These are phyloP conservation scores for Halocynthia aurantium DNA, from an alignment of 23 tunicate genomes.

Conservation along the genomic window DNA sequence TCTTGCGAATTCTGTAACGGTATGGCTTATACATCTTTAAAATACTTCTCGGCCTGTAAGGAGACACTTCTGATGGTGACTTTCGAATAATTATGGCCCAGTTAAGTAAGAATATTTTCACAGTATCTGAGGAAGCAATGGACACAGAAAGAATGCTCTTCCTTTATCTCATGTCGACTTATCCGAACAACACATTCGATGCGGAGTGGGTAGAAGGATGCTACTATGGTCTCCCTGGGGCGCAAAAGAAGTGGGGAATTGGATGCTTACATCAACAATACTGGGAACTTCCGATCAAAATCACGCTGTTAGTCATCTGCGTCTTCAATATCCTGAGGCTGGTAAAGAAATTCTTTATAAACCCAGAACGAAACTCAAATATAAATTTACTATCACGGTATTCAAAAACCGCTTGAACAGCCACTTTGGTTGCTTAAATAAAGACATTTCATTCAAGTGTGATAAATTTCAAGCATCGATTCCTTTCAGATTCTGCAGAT, in stretches of 20 bases:
- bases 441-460: neutral
- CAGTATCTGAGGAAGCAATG: constrained; percentile 23
- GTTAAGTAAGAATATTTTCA: too few relatives aligned
- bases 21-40: constrained; percentile 1
- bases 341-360: constrained; percentile 23
- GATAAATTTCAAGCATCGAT: neutral
- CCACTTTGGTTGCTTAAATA: too few relatives aligned
- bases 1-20: constrained; percentile 72
- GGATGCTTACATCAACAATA: constrained; percentile 33
- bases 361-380: neutral
- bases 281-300: constrained; percentile 57
- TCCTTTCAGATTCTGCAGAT: constrained; percentile 51
- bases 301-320: constrained; percentile 31
- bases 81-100: too few relatives aligned
- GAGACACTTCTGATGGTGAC: too few relatives aligned
- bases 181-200: constrained; percentile 44
- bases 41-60: too few relatives aligned
- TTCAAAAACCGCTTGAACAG: neutral
- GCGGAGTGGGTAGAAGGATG: constrained; percentile 44
- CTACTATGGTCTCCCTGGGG: constrained; percentile 44
- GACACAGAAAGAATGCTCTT: constrained; percentile 34
- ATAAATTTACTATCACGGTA: neutral
- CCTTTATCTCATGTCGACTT: constrained; percentile 70
- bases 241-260: constrained; percentile 63
- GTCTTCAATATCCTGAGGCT: constrained; percentile 37